Base-by-base conservation (phyloP, 2,797 vertebrate species). In the Hippocampus kuda region DNA sequence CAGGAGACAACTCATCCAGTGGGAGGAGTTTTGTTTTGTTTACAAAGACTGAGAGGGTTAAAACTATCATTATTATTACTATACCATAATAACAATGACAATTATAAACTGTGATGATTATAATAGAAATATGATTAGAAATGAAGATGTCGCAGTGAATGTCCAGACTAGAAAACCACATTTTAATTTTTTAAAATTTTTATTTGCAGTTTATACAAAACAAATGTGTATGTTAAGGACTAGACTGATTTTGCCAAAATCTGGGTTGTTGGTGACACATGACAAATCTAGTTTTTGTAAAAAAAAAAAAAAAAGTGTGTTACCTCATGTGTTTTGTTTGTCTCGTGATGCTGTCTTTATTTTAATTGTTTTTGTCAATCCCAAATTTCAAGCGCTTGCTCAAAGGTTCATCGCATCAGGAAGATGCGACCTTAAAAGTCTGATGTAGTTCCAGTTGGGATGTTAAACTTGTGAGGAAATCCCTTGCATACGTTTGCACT, bases 11-110 rank as follows among this genome's bases (percentile, higher is more conserved):
- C 20, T 48, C 69, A 81, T 73, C 83, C 69, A 75, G 66, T 62
- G 69, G 77, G 49, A 26, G 38, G 76, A 75, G 78, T 66, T 76
- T 75, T 41, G 67, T 85, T 38, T 88, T 87, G 86, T 88, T 88
- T 89, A 88, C 86, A 85, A 78, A 79, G 70, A 61, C 27, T 8
- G 16, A 60, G 66, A 73, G 80, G 67, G 72, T 62, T 76, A 70
- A 66, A 60, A 67, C 70, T 69, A 41, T 78, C 64, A 59, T 65
- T 54, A 68, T 73, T 41, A 34, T n/a, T 61, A 57, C 51, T 69
- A 71, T 73, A 68, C 65, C 65, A 66, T 65, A 68, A 64, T 63
- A 65, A 74, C 72, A 69, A 67, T 61, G 60, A 65, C 41, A 78
- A 74, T 73, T 60, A 77, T 67, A 72, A 74, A 79, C 77, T 7